Evolutionary conservation across 2,888 invertebrate species (phyloP).

Genomic region (Cataglyphis livida): DNA sequence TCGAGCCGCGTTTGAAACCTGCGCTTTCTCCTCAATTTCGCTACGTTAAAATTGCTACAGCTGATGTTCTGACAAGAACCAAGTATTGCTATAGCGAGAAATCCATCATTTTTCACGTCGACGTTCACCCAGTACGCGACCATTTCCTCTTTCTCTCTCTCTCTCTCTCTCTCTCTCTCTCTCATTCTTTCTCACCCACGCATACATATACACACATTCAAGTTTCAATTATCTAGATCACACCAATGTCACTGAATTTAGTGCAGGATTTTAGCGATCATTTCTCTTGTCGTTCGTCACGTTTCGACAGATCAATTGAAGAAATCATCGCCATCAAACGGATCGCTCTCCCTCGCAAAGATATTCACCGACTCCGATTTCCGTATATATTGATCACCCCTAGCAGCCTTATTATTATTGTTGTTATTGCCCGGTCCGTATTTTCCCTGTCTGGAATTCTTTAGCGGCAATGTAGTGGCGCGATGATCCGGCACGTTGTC

Average conservation of each 20-base stretch:
- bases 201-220: background rate
- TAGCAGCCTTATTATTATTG: conserved; percentile 83
- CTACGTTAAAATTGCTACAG: conserved; percentile 46
- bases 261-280: conserved; percentile 15
- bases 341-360: conserved; percentile 94
- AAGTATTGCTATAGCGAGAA: conserved; percentile 33
- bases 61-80: background rate
- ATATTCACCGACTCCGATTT: conserved; percentile 97
- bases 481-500: conserved; percentile 81
- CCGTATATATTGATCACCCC: conserved; percentile 89
- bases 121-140: conserved; percentile 33
- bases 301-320: conserved; percentile 87
- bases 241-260: conserved; percentile 38
- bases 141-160: background rate
- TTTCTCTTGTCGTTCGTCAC: conserved; percentile 12
- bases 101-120: conserved; percentile 46
- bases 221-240: conserved; percentile 31
- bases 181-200: background rate
- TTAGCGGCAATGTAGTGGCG: conserved; percentile 75
- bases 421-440: conserved; percentile 83
- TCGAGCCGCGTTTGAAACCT: conserved; percentile 5
- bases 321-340: conserved; percentile 96
- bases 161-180: conserved; percentile 8
- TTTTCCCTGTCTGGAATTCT: conserved; percentile 72
- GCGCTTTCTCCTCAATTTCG: conserved; percentile 17